A percentile compares a stretch with the other conserved stretches of the same genome.
Conservation (phyloP, 2,797 vertebrate genomes). For the Microhierax caerulescens region DNA sequence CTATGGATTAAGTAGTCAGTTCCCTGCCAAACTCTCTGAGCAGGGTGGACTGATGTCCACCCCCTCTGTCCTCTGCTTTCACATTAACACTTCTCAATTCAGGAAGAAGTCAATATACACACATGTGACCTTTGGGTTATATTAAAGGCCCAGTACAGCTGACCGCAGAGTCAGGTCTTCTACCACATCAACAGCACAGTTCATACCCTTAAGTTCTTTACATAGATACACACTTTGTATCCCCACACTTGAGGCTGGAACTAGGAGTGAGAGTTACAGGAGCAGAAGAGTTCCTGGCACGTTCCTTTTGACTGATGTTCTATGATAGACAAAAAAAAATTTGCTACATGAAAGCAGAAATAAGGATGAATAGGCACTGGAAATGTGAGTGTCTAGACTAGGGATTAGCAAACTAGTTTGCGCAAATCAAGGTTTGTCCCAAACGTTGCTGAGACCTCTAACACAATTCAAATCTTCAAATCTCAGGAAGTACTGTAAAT, state of each 20-base stretch:
- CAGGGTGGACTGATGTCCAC: rapidly evolving
- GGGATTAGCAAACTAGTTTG: conserved; percentile 22
- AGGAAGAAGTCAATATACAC: not conserved
- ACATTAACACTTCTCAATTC: not conserved
- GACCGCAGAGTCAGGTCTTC: not conserved
- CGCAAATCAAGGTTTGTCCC: not conserved
- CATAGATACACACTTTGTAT: not conserved
- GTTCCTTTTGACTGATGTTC: not conserved
- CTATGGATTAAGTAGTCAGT: not conserved
- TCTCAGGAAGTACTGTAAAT: not conserved
- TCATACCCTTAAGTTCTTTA: not conserved
- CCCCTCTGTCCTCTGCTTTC: not conserved
- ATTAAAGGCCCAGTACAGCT: not conserved
- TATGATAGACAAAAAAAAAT: not conserved
- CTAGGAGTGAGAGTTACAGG: not conserved
- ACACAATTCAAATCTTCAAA: not conserved
- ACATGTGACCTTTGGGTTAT: not conserved
- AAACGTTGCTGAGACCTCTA: not conserved
- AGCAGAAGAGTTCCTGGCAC: not conserved
- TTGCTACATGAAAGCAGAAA: not conserved
- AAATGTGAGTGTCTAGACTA: conserved; percentile 7
- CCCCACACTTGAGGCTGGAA: not conserved
- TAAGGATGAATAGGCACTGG: not conserved
- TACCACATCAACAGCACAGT: not conserved
- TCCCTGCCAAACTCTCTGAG: not conserved